Base-by-base conservation (phyloP, 2,797 vertebrate species). In the Meriones psammophilus region DNA sequence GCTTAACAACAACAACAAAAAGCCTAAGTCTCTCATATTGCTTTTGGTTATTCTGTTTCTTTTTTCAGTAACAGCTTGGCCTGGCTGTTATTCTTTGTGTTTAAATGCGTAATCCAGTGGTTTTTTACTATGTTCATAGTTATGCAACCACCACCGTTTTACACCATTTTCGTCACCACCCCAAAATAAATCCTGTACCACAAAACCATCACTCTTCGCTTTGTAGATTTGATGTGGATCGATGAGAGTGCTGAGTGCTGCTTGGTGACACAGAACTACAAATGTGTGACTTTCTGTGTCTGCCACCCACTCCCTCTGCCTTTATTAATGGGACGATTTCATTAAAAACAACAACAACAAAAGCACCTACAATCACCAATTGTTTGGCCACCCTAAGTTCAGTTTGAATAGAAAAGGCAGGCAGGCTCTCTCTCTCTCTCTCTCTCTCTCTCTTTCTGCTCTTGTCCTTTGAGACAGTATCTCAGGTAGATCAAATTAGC, bases 181-280 rank as follows among this genome's bases (percentile, higher is more conserved):
- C 14, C 17, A 10, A 28, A 91, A 54, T 33, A 84, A 84, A 84
- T 83, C n/a, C 60, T 83, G 26, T 4, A 42, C 77, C 54, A 62
- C 87, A 39, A 64, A 89, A 58, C 36, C 64, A 89, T 20, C 78
- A 87, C 77, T 88, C 54, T 88, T 92, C 66, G 62, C 50, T 88
- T 79, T 78, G 56, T 20, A 8, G 66, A 20, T 85, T 74, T 89
- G 80, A 66, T 62, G 74, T 77, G 46, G 22, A 81, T 46, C 46
- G 42, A 42, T 36, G 88, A 94, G 54, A 79, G 81, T 58, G 22
- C 26, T 91, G 20, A 79, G 81, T 58, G 22, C 26, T 91, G 20
- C 56, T 30, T 89, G 60, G 50, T 42, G 64, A 68, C 79, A 79
- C 22, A 26, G 50, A 39, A 30, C 46, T 86, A 36, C 60, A 94